These are phyloP conservation scores for Anser brachyrhynchus DNA, from an alignment of 2,113 vertebrate genomes.

Conservation along the genomic window DNA sequence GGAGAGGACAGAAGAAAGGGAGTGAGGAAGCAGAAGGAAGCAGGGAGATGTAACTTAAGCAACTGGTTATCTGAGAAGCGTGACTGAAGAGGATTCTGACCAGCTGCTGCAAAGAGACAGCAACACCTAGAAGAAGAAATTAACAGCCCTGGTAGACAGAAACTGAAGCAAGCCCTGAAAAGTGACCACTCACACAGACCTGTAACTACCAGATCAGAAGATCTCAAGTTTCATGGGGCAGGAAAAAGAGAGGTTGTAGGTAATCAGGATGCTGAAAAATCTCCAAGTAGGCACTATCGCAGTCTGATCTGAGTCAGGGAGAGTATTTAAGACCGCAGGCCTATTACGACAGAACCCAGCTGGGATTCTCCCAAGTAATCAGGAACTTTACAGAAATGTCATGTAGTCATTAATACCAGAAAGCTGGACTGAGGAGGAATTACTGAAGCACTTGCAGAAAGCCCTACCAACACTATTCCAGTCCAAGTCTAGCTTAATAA, in stretches of 20 bases:
- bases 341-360: neutral
- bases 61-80: neutral
- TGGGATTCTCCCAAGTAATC: neutral
- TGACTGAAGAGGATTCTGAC: neutral
- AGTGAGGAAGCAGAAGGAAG: neutral
- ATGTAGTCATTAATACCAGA: neutral
- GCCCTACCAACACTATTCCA: neutral
- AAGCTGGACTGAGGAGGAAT: neutral
- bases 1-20: neutral
- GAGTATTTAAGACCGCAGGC: neutral
- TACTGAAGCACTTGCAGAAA: neutral
- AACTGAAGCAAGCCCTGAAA: neutral
- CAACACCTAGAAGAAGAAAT: neutral
- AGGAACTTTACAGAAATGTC: neutral
- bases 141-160: fast-evolving
- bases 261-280: neutral
- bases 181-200: neutral
- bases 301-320: neutral
- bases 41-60: neutral
- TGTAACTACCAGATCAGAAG: neutral
- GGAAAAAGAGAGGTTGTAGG: neutral
- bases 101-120: neutral
- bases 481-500: neutral
- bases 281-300: neutral
- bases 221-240: neutral